Evolutionary conservation across 2,797 vertebrate species (phyloP).

Genomic region (Fratercula arctica): DNA sequence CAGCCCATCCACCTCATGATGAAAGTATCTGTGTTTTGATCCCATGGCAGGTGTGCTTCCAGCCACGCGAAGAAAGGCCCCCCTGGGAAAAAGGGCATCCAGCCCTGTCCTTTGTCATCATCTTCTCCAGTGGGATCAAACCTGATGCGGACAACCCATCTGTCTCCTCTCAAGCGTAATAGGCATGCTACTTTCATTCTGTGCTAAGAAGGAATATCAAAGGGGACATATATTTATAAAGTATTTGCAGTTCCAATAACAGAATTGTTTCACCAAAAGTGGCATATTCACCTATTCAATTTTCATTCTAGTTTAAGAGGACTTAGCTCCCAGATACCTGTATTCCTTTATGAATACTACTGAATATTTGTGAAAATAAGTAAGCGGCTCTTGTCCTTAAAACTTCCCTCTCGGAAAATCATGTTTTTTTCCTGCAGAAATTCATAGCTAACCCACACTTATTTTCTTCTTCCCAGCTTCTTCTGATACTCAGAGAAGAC

Average conservation of each 20-base stretch:
- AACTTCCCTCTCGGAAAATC: background rate
- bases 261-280: background rate
- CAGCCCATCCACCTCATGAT: background rate
- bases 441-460: background rate
- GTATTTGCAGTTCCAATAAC: background rate
- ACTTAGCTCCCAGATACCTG: background rate
- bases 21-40: background rate
- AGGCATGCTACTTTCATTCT: background rate
- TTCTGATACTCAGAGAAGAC: background rate
- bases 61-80: background rate
- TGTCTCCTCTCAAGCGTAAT: background rate
- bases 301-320: background rate
- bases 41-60: background rate
- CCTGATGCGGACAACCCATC: background rate
- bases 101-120: background rate
- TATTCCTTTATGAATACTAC: background rate
- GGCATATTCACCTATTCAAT: background rate
- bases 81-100: background rate
- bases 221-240: background rate
- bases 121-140: background rate
- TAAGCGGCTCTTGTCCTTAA: background rate
- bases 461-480: background rate
- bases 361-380: background rate
- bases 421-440: background rate
- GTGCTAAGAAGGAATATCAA: background rate